phyloP scores from a whole-genome alignment of 2,113 vertebrate species.

The Mustela lutreola region DNA sequence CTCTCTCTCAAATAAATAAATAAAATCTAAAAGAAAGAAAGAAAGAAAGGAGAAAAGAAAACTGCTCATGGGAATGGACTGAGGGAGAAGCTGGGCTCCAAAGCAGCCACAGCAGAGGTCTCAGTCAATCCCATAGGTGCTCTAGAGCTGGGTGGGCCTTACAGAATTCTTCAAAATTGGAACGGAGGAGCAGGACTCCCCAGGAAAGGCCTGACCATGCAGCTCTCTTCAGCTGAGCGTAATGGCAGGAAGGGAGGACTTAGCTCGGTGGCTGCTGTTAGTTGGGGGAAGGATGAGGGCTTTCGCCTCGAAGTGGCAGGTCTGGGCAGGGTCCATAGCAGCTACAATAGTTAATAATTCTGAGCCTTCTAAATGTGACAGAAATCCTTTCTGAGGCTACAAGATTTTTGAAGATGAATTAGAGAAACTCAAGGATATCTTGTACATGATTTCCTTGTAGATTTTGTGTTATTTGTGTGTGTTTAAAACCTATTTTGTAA shows the following conservation, averaged over 20 bases:
- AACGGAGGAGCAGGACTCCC: background rate
- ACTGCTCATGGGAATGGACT: background rate
- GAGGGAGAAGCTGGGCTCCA: background rate
- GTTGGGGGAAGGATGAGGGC: background rate
- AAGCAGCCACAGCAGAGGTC: background rate
- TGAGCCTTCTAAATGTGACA: background rate
- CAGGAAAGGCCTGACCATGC: background rate
- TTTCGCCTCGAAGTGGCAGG: background rate
- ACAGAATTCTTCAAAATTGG: background rate
- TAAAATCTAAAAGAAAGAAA: too few species aligned
- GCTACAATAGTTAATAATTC: background rate
- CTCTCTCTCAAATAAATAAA: too few species aligned
- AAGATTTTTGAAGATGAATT: background rate
- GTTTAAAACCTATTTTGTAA: background rate
- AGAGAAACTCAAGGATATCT: background rate
- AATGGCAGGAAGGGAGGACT: background rate
- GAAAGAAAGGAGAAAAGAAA: background rate
- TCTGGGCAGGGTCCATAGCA: background rate
- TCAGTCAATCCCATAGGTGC: background rate
- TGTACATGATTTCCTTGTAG: background rate
- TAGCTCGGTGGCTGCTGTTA: background rate
- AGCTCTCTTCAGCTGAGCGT: background rate
- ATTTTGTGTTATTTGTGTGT: slow-evolving; percentile 1
- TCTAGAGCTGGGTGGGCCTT: background rate
- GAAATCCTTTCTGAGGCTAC: background rate